These are phyloP conservation scores for Phoenicopterus ruber DNA, from an alignment of 2,113 vertebrate species.

Conservation along the genomic window DNA sequence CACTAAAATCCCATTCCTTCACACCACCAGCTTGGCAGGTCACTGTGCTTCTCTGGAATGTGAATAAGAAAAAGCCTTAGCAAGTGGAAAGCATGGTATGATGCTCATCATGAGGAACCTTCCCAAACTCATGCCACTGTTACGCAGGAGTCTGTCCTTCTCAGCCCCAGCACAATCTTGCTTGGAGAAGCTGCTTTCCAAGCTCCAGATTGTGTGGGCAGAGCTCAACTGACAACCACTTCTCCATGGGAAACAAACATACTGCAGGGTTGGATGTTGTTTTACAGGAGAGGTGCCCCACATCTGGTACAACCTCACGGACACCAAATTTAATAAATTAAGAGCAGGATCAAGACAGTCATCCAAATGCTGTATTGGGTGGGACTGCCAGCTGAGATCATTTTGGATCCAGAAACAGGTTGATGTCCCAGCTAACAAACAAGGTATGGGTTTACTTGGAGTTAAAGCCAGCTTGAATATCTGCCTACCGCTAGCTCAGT, in stretches of 20 bases:
- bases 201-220: background rate
- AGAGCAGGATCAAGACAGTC: background rate
- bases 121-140: background rate
- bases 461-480: background rate
- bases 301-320: background rate
- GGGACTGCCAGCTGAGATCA: slow-evolving; percentile 29
- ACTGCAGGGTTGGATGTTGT: background rate
- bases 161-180: background rate
- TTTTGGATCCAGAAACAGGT: background rate
- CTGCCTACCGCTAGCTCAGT: background rate
- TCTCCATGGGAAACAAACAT: background rate
- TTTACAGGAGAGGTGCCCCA: background rate
- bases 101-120: background rate
- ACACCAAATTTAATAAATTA: slow-evolving; percentile 1
- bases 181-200: background rate
- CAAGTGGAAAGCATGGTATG: background rate
- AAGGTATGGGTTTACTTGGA: background rate
- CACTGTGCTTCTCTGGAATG: background rate
- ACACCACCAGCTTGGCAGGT: background rate
- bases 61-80: background rate
- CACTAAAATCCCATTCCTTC: background rate
- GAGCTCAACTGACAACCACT: background rate
- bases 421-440: background rate
- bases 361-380: background rate
- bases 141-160: background rate